Evolutionary conservation across 2,113 vertebrate species (phyloP), one percentile per base, ranked within the genome.

Genomic region (Triplophysa tibetana): DNA sequence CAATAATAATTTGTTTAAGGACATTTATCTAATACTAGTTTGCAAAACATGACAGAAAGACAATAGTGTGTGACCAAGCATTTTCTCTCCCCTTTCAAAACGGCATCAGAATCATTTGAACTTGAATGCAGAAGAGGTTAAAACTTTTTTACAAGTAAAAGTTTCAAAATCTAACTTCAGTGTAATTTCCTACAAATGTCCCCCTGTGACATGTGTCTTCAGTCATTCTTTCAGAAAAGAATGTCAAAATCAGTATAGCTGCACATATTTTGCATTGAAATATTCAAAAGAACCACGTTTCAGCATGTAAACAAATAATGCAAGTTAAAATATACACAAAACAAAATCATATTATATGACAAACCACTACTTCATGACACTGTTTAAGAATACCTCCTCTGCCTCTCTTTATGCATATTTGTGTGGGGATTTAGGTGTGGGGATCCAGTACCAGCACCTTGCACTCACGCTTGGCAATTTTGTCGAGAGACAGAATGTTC

Each of bases 381-480:
- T 19, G 48, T 70, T 76, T 7, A 11, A 75, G 63, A 74, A 74
- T 38, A 56, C 33, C 50, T 2, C 10, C 10, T 21, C 54, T 26
- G 13, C 33, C 19, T 0, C 13, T 50, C 9, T 7, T 19, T 5
- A n/a, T n/a, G 69, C 8, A 26, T 17, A 16, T 73, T 26, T 65
- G 9, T 69, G n/a, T 33, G 21, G 43, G 45, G 1, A 26, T 62
- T 89, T 92, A 95, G 80, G 91, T 88, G 52, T 93, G 87, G 0
- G 92, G 90, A 16, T 93, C 89, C 74, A 98, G 90, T 66, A 97
- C 96, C 83, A 98, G 91, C 48, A 98, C 96, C 77, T 98, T 98
- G 85, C 96, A 98, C 85, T 97, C 95, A 0, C 96, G 92, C 88
- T 98, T 98, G 89, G 95, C 96, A 21, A 98, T 98, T 90, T 98